Base-by-base conservation (phyloP, 2,888 invertebrate genomes). In the Drosophila robusta region DNA sequence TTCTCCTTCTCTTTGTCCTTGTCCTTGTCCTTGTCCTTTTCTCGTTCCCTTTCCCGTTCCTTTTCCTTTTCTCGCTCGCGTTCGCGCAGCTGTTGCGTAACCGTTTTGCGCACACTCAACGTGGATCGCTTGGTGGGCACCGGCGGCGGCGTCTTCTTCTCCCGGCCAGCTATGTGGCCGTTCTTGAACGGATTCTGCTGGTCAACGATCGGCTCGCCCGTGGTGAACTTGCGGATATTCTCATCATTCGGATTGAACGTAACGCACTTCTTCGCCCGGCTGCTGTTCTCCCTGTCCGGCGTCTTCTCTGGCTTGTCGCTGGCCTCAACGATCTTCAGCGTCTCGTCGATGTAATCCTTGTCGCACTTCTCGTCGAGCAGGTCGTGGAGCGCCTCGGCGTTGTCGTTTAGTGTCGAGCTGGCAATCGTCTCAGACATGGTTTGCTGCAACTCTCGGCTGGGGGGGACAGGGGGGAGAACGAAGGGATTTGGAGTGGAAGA, bases 201-300 rank as follows among this genome's bases (percentile, higher is more conserved):
- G 71, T 92, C 92, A 9, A 92, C 87, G 39, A 92, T 92, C 4
- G 92, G 91, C 51, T 92, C 91, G 3, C 92, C 92, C 0, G 86
- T 83, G 16, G 89, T 91, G 63, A 92, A 92, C 58, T 92, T 92
- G 3, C 83, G 83, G 2, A 92, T 85, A 39, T 81, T 82, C 57
- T 92, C 92, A 76, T 92, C 90, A 32, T 90, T 89, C 1, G 90
- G 89, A 83, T 91, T 91, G 63, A 92, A 91, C 6, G 90, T 89
- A 0, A 92, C 91, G 0, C 90, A 90, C 70, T 92, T 92, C 42
- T 92, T 92, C 0, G 87, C 56, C 46, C 80, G 84, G 44, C n/a
- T 29, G 11, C 51, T 32, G 32, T 32, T 45, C 45, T 80, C 57
- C 29, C 55, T 11, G 42, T 66, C 39, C 24, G 58, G 45, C 2